These are phyloP conservation scores for Urosaurus nigricauda DNA, from an alignment of 2,797 vertebrate species.

Conservation along the genomic window DNA sequence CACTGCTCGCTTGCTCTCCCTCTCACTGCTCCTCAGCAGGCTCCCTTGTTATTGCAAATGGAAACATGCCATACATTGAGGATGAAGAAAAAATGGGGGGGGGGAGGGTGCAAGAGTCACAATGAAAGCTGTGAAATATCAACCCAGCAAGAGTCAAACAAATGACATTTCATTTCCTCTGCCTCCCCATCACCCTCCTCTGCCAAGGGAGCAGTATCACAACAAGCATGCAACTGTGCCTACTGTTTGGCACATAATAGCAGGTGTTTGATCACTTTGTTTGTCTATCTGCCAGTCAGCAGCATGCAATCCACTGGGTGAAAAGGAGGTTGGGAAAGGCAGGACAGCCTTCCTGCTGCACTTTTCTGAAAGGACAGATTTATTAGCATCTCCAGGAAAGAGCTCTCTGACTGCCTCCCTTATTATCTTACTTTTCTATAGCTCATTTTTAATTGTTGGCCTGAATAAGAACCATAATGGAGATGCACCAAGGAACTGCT, in stretches of 20 bases:
- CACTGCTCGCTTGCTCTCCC: slow-evolving; percentile 30
- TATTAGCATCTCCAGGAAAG: not conserved
- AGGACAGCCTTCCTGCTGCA: slow-evolving; percentile 36
- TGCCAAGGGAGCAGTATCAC: slow-evolving; percentile 54
- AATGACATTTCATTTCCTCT: slow-evolving; percentile 57
- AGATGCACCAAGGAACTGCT: not conserved
- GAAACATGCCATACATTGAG: slow-evolving; percentile 56
- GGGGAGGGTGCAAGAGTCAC: not conserved
- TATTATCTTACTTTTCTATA: not conserved
- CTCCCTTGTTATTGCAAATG: slow-evolving; percentile 52
- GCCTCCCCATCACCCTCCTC: slow-evolving; percentile 5
- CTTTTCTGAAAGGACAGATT: slow-evolving; percentile 23
- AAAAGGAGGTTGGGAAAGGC: not conserved
- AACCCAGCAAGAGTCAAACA: slow-evolving; percentile 57
- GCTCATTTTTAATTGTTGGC: not conserved
- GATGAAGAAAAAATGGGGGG: slow-evolving; percentile 22
- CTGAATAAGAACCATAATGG: slow-evolving; percentile 36
- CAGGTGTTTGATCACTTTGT: slow-evolving; percentile 51
- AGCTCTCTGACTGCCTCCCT: not conserved
- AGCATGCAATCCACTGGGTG: slow-evolving; percentile 45
- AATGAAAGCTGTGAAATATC: slow-evolving; percentile 46
- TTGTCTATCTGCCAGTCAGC: slow-evolving; percentile 19
- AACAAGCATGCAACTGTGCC: slow-evolving; percentile 54
- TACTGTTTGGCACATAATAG: slow-evolving; percentile 29
- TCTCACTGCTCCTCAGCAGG: slow-evolving; percentile 55